Base-by-base conservation (phyloP, 92 coral and sea anemone species). In the Porites rus region DNA sequence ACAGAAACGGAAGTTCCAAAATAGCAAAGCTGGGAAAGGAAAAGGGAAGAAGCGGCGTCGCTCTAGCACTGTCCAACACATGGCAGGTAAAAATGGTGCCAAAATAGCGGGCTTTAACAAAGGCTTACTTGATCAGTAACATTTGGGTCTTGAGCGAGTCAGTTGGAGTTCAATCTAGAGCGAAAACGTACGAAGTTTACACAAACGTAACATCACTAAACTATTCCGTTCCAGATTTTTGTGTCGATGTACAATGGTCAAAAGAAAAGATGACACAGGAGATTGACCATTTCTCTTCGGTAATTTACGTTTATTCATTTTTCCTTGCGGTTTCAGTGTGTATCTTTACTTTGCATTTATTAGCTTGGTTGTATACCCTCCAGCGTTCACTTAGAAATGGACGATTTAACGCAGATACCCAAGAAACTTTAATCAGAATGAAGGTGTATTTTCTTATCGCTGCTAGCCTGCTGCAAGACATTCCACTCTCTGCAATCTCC, bases 401-500 rank as follows among this genome's bases (percentile, higher is more conserved):
- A 72, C 93, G 46, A 51, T 88, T 96, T 38, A 91, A 93, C 20
- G 88, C 90, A 19, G 89, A 95, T 22, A 91, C 93, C 1, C 90
- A 94, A 86, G 86, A 70, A 8, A 79, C 84, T 9, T 83, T 96
- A 50, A 89, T 96, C 21, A 87, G 65, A 51, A 96, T 94, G 88
- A 95, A 96, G 74, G 90, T 93, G 53, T 82, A 65, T 24, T 96
- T 96, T 82, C 87, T 95, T 4, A 70, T 92, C 24, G 95, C 95
- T 1, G 98, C 93, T 28, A 95, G 96, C 76, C 72, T 96, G 17
- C 66, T 96, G 75, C 88, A 96, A 70, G 99, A 96, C 66, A 93
- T 96, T n/a, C 99, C 99, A 46, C 87, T 96, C 28, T 95, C 99
- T 31, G 81, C 98, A 5, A 84, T 96, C 16, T 92, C 99, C 1